Conservation (phyloP, 2,888 invertebrate species). For the Catocala sponsa region DNA sequence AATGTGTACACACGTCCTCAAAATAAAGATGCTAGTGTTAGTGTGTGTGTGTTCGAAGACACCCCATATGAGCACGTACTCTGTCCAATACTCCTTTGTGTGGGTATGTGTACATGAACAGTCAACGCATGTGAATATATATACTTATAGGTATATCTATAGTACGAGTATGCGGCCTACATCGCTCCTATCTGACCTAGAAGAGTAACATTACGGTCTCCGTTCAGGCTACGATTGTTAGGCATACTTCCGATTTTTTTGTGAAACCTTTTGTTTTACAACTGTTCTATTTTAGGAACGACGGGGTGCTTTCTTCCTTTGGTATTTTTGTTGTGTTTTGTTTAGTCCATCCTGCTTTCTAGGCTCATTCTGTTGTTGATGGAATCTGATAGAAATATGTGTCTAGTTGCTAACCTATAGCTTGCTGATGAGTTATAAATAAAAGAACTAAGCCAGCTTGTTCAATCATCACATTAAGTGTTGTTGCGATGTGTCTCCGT, state of each 20-base stretch:
- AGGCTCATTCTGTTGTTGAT: too few species aligned
- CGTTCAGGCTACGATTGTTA: conserved; percentile 15
- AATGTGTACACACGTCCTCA: neutral
- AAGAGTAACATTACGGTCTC: conserved; percentile 29
- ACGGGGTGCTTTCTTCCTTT: conserved; percentile 14
- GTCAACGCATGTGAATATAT: neutral
- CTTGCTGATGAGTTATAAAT: too few species aligned
- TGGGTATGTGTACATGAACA: conserved; percentile 1
- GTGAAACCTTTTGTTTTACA: conserved; percentile 26
- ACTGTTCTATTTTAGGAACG: conserved; percentile 24
- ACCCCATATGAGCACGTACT: too few species aligned
- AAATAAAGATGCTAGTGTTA: neutral
- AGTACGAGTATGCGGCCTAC: conserved; percentile 27
- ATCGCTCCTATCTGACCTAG: conserved; percentile 42
- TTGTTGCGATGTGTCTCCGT: too few species aligned
- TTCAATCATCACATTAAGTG: too few species aligned
- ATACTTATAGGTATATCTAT: too few species aligned
- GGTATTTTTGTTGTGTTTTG: neutral
- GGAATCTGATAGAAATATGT: too few species aligned
- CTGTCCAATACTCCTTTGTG: neutral
- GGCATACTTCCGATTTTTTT: conserved; percentile 28
- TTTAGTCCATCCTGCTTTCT: too few species aligned
- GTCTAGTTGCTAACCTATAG: too few species aligned
- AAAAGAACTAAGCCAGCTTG: too few species aligned
- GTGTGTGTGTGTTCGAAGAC: neutral